A percentile compares a stretch with the other conserved stretches of the same genome.
Conservation (phyloP, 1,140 invertebrate species). For the Nasonia longicornis region DNA sequence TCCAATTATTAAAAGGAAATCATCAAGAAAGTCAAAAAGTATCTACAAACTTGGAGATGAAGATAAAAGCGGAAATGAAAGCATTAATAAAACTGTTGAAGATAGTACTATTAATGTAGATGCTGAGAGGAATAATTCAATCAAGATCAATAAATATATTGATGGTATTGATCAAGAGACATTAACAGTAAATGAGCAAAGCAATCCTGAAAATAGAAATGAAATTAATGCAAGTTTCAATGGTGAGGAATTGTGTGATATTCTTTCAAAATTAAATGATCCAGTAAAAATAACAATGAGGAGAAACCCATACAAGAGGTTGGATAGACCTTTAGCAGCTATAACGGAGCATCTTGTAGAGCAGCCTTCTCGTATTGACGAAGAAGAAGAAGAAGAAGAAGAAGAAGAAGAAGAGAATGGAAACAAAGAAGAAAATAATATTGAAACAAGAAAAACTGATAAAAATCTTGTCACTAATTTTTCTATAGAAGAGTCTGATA, state of each 20-base stretch:
- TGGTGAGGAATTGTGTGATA: not conserved
- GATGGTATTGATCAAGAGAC: not conserved
- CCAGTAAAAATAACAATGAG: conserved; percentile 49
- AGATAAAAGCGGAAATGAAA: conserved; percentile 7
- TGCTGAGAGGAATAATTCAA: not conserved
- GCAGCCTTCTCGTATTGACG: not conserved
- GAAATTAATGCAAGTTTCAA: not conserved
- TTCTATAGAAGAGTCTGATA: not conserved
- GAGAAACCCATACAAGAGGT: conserved; percentile 48
- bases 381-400: conserved; percentile 16
- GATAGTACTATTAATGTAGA: not conserved
- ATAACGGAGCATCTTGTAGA: conserved; percentile 35
- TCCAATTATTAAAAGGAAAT: not conserved
- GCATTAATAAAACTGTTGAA: not conserved
- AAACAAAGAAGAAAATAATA: conserved; percentile 1
- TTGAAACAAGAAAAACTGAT: conserved; percentile 5
- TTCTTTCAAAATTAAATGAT: conserved; percentile 52
- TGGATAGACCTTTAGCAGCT: conserved; percentile 41
- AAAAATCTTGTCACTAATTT: conserved; percentile 13
- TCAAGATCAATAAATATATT: not conserved
- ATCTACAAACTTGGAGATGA: not conserved
- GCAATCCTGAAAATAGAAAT: not conserved
- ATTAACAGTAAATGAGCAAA: not conserved
- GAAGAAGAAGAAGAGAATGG: not conserved
- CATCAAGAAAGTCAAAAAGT: not conserved